These are phyloP conservation scores for Pomacea canaliculata DNA, from an alignment of 2,888 invertebrate species.

Conservation along the genomic window DNA sequence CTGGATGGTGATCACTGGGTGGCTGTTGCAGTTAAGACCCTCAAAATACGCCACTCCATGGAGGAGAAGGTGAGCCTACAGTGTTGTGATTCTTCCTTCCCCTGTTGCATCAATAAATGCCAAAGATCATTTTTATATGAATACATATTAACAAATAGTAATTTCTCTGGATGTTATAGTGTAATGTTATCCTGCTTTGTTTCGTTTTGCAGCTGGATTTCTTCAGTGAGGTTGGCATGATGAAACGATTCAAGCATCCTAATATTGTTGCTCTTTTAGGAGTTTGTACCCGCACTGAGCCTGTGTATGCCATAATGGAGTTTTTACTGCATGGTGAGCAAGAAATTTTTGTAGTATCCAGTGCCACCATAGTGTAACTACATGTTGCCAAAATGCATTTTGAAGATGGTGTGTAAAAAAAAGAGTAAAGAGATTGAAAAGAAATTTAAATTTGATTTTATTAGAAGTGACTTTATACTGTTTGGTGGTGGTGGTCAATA, in stretches of 20 bases:
- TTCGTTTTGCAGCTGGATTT: constrained; percentile 78
- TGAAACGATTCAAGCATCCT: constrained; percentile 92
- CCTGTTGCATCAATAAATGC: background rate
- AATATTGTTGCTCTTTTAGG: constrained; percentile 88
- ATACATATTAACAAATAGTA: too few species aligned
- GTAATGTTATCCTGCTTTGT: background rate
- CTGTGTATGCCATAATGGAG: constrained; percentile 93
- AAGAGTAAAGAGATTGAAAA: too few species aligned
- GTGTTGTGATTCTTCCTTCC: background rate
- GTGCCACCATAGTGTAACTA: background rate
- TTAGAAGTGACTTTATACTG: too few species aligned
- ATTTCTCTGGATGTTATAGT: too few species aligned
- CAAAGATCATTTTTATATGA: background rate
- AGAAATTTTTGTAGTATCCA: background rate
- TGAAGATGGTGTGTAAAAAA: too few species aligned
- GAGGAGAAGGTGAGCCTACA: constrained; percentile 78
- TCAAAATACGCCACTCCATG: constrained; percentile 84
- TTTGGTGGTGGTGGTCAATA: too few species aligned
- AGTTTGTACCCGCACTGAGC: constrained; percentile 88
- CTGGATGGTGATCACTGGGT: constrained; percentile 79
- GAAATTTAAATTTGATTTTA: too few species aligned
- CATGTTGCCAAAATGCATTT: background rate
- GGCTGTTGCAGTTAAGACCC: constrained; percentile 79
- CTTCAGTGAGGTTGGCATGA: constrained; percentile 91
- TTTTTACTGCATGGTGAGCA: constrained; percentile 85